Base-by-base conservation (phyloP, 2,888 invertebrate genomes). In the Mallateleia sp. region DNA sequence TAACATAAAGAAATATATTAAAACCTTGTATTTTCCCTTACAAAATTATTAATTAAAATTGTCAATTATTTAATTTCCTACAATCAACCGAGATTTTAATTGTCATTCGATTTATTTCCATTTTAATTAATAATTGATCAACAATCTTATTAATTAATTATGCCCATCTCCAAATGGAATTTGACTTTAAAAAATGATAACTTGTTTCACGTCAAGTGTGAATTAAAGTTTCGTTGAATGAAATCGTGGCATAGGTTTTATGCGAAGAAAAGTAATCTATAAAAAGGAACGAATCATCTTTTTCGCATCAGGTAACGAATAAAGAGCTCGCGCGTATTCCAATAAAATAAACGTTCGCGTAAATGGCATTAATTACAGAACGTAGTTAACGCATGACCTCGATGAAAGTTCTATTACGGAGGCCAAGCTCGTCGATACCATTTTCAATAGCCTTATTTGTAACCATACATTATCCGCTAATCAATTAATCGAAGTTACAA, bases 351-450 rank as follows among this genome's bases (percentile, higher is more conserved):
- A 56, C n/a, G 60, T 15, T 3, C 45, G 58, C 42, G 45, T 58
- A 58, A 71, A 71, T 58, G 28, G 34, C 38, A 60, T 67, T 67
- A 42, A 67, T 67, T 58, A 78, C 25, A 50, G 20, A 60, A 25
- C 22, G 52, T 62, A 38, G 38, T 72, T 72, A 80, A 71, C 14
- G 56, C 56, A 66, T 47, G 20, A 20, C 72, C 50, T 74, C 18
- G 58, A 52, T 66, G 45, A 81, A 81, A 74, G 81, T 47, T 81
- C 66, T 56, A 56, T 71, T 80, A 66, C 47, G 42, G 72, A 80
- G 72, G 72, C 80, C 80, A 72, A 80, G 66, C 72, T 64, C 56
- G 34, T 81, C 67, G 28, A 81, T 67, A 66, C 50, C 56, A 38
- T 66, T 77, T 24, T 74, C 58, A 45, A 56, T 47, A 56, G 38